Evolutionary conservation across 2,797 vertebrate genomes (phyloP).

Genomic region (Triplophysa yarkandensis): DNA sequence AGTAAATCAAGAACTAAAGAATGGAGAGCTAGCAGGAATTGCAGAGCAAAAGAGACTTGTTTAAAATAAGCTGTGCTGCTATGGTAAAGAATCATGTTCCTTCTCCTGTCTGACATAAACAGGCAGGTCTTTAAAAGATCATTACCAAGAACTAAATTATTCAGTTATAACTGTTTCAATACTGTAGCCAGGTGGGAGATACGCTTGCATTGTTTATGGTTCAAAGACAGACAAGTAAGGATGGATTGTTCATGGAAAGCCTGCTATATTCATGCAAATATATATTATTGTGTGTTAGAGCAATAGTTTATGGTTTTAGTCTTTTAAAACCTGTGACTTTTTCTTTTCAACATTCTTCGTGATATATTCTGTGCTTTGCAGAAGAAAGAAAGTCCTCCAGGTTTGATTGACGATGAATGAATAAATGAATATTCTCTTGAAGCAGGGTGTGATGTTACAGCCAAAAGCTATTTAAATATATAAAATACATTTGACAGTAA

Average conservation of each 20-base stretch:
- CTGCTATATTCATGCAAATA: neutral
- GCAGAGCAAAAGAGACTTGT: conserved; percentile 7
- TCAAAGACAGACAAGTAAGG: neutral
- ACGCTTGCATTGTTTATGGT: neutral
- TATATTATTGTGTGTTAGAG: too few species aligned
- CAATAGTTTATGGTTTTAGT: too few species aligned
- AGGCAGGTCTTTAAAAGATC: conserved; percentile 54
- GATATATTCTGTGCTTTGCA: too few species aligned
- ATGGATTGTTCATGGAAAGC: neutral
- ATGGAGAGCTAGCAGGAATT: conserved; percentile 23
- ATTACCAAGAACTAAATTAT: conserved; percentile 59
- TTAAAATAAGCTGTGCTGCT: conserved; percentile 32
- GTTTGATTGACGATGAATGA: too few species aligned
- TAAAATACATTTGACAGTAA: neutral
- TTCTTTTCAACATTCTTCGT: too few species aligned
- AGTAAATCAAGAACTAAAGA: conserved; percentile 10
- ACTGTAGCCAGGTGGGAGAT: conserved; percentile 33
- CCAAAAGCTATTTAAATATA: neutral
- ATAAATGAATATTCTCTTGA: neutral
- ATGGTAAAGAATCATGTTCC: conserved; percentile 47
- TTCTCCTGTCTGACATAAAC: conserved; percentile 47
- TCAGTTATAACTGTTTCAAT: conserved; percentile 48
- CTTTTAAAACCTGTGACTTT: too few species aligned
- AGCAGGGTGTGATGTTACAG: neutral
- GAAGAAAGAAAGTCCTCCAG: too few species aligned